Evolutionary conservation across 2,113 vertebrate species (phyloP), one percentile per base, ranked within the genome.

Genomic region (Syngnathoides biaculeatus): DNA sequence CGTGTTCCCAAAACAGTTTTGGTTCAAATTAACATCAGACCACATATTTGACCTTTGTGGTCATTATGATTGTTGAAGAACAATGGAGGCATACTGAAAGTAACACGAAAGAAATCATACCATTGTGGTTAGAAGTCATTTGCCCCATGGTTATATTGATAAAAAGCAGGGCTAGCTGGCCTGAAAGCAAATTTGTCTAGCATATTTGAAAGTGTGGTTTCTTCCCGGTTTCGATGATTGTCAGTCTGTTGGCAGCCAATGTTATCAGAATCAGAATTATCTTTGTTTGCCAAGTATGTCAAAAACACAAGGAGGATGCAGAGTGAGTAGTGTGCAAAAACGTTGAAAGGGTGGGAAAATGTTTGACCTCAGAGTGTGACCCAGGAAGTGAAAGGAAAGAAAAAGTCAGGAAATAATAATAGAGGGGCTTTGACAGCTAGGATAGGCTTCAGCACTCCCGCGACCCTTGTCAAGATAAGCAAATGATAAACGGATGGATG

Each of bases 121-220:
- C 73, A 67, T 79, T 71, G 59, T 86, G 88, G 80, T 78, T 8
- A 30, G n/a, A 62, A 64, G 79, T 79, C 83, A 84, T 84, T 79
- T 71, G 72, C 75, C 72, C 81, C 68, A 40, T 72, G 39, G 47
- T 55, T 66, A 42, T 27, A 56, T 27, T 26, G 24, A 56, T 56
- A 56, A 27, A 5, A 24, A 56, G 22, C 24, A 56, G 53, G 27
- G 53, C 53, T 56, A 1, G 13, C 53, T 17, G 13, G 24, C 53
- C 5, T n/a, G 22, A 53, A 53, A 24, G 4, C 10, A 56, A 56
- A 56, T 17, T 56, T 56, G 24, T 27, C 53, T 56, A 17, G 10
- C 52, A 53, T 22, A 24, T 53, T 53, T 53, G 13, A 47, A 17
- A 53, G 52, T 53, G 43, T 53, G 7, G 19, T 47, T 47, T 47